A percentile compares a stretch with the other conserved stretches of the same genome.
These are phyloP conservation scores for Helostoma temminkii DNA, from an alignment of 2,797 vertebrate species.

Conservation along the genomic window DNA sequence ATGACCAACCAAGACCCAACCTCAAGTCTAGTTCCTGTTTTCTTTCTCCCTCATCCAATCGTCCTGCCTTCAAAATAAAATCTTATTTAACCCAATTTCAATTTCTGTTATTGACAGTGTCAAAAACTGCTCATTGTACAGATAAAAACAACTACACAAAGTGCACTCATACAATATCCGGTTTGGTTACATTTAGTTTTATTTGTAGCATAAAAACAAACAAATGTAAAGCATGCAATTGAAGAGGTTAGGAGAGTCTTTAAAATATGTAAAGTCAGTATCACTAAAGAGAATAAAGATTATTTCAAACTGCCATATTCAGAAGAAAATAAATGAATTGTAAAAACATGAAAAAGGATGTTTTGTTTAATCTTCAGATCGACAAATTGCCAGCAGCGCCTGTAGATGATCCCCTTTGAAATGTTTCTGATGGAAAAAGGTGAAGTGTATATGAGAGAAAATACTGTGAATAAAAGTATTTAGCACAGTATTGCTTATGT, in stretches of 20 bases:
- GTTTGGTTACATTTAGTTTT: neutral
- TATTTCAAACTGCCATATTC: neutral
- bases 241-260: conserved; percentile 2
- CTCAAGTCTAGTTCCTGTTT: no score
- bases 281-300: no score
- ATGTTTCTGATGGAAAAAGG: conserved; percentile 65
- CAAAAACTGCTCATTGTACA: no score
- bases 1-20: no score
- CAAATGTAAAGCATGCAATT: neutral
- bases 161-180: no score
- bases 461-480: no score
- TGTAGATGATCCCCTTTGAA: conserved; percentile 78
- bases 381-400: conserved; percentile 79
- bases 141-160: conserved; percentile 19
- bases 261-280: neutral
- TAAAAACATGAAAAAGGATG: no score
- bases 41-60: no score
- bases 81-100: no score
- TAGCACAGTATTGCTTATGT: neutral
- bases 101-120: no score
- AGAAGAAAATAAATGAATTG: neutral
- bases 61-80: no score
- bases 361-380: conserved; percentile 76
- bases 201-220: neutral
- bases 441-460: neutral